A percentile compares a stretch with the other conserved stretches of the same genome.
These are phyloP conservation scores for Campaea margaritaria DNA, from an alignment of 2,888 invertebrate genomes.

Conservation along the genomic window DNA sequence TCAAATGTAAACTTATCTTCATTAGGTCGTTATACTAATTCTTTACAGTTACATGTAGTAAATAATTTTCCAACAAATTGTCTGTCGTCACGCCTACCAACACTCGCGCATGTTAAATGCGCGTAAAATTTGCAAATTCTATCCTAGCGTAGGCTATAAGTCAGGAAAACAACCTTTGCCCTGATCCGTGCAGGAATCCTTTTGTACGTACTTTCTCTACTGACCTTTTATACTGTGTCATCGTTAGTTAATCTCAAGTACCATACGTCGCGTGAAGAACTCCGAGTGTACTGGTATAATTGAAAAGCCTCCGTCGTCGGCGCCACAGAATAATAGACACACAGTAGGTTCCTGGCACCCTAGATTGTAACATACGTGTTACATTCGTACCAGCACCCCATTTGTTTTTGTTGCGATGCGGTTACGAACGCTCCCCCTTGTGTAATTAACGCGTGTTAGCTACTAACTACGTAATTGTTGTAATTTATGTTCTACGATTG, in stretches of 20 bases:
- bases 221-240: conserved; percentile 7
- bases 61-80: too few species aligned
- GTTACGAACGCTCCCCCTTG: conserved; percentile 26
- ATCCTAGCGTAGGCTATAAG: background rate
- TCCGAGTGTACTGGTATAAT: conserved; percentile 11
- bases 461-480: conserved; percentile 39
- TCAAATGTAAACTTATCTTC: too few species aligned
- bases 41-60: too few species aligned
- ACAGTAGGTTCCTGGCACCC: too few species aligned
- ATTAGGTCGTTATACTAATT: too few species aligned
- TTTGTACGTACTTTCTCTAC: conserved; percentile 5
- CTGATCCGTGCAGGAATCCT: background rate
- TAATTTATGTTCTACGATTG: conserved; percentile 37
- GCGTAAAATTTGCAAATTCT: background rate
- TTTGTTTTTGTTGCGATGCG: conserved; percentile 30
- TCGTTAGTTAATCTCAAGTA: conserved; percentile 8
- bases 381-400: conserved; percentile 22
- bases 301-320: conserved; percentile 8
- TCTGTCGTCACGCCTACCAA: too few species aligned
- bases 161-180: too few species aligned
- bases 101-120: too few species aligned
- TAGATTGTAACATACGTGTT: background rate
- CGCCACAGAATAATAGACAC: conserved; percentile 5
- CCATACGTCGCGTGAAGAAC: conserved; percentile 3
- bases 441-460: conserved; percentile 40